Conservation (phyloP, 2,888 invertebrate genomes). For the Eristalinus sepulchralis region DNA sequence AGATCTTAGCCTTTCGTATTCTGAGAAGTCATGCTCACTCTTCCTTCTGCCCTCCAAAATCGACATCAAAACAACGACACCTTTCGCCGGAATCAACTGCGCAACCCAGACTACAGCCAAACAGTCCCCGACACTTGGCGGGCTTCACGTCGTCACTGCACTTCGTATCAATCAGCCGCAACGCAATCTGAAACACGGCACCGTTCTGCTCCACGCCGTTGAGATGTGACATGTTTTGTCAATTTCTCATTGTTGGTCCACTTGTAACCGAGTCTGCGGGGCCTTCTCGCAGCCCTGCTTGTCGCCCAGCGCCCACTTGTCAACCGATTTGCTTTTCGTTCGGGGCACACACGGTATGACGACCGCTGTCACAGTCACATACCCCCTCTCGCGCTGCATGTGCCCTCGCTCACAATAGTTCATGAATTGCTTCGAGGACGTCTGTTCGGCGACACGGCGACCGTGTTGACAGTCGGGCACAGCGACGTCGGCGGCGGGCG, state of each 20-base stretch:
- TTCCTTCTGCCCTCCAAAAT: no score
- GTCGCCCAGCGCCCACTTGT: constrained; percentile 10
- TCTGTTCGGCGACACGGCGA: constrained; percentile 17
- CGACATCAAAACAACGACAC: neutral
- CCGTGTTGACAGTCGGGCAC: constrained; percentile 33
- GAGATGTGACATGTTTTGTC: constrained; percentile 48
- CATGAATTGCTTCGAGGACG: constrained; percentile 79
- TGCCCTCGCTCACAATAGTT: constrained; percentile 52
- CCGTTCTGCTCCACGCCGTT: constrained; percentile 12
- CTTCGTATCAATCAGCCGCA: neutral
- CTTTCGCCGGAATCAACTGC: neutral
- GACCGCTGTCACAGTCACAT: constrained; percentile 50
- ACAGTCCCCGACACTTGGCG: neutral
- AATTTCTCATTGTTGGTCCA: constrained; percentile 47
- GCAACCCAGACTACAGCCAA: neutral
- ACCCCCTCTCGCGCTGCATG: constrained; percentile 26
- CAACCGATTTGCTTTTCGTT: constrained; percentile 62
- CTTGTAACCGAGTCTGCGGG: constrained; percentile 46
- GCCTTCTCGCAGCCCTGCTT: neutral
- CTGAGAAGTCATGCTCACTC: no score
- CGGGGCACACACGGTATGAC: constrained; percentile 55
- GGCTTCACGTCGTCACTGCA: neutral
- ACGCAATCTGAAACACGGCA: constrained; percentile 3
- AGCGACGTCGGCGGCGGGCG: neutral
- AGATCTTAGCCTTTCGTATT: no score